These are phyloP conservation scores for Corythaixoides concolor DNA, from an alignment of 2,113 vertebrate genomes.

Conservation along the genomic window DNA sequence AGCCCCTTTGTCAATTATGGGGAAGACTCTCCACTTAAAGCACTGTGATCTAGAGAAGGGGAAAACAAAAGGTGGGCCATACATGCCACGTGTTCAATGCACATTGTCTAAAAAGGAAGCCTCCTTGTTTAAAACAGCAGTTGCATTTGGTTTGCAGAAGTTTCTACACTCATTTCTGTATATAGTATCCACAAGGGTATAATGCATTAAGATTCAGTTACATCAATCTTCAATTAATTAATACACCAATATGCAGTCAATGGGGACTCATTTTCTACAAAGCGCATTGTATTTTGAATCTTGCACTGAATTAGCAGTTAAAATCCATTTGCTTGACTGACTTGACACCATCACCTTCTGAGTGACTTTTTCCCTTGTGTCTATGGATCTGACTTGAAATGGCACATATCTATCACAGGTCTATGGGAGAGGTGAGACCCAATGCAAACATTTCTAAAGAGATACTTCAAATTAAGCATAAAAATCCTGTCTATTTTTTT, in stretches of 20 bases:
- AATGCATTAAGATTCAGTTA: neutral
- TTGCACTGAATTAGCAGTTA: conserved; percentile 65
- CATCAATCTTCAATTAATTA: neutral
- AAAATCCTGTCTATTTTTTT: neutral
- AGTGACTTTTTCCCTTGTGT: neutral
- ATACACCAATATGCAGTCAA: neutral
- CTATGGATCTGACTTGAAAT: neutral
- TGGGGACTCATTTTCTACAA: neutral
- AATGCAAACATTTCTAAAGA: neutral
- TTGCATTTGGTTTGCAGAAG: neutral
- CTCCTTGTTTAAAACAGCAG: neutral
- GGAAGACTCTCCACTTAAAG: neutral
- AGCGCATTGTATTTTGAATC: conserved; percentile 43
- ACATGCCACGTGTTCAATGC: neutral
- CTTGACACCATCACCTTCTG: neutral
- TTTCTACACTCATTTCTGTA: neutral
- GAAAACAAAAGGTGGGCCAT: neutral
- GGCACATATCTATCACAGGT: neutral
- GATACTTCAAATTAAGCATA: neutral
- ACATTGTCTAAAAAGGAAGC: neutral
- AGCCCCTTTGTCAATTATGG: neutral
- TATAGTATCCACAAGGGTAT: neutral
- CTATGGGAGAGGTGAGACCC: neutral
- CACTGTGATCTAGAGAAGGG: neutral
- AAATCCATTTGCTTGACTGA: neutral